phyloP scores from a whole-genome alignment of 2,797 vertebrate genomes.

The Intellagama lesueurii region DNA sequence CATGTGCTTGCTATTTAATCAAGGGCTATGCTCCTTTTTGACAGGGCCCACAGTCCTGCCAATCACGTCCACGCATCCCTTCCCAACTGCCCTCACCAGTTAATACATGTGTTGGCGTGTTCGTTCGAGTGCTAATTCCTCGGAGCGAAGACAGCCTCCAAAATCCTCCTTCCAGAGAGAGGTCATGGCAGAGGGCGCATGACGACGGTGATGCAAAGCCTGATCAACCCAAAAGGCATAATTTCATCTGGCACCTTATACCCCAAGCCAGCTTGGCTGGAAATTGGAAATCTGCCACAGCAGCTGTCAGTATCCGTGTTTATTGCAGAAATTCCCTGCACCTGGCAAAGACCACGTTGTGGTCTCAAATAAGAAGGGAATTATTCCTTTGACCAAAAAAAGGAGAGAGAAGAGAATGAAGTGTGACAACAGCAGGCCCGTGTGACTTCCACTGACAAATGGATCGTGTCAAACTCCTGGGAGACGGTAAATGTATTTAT shows the following conservation, averaged over 20 bases:
- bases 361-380: conserved; percentile 54
- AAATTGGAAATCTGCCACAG: conserved; percentile 74
- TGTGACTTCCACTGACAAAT: conserved; percentile 61
- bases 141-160: conserved; percentile 35
- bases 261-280: conserved; percentile 74
- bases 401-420: conserved; percentile 39
- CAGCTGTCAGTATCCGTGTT: conserved; percentile 78
- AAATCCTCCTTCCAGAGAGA: conserved; percentile 44
- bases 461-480: conserved; percentile 52
- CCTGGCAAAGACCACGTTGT: conserved; percentile 71
- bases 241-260: conserved; percentile 79
- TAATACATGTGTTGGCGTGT: conserved; percentile 25
- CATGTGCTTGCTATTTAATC: not conserved
- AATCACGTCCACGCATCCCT: not conserved
- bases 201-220: conserved; percentile 73
- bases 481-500: conserved; percentile 30
- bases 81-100: conserved; percentile 1
- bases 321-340: conserved; percentile 78
- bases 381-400: conserved; percentile 57
- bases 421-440: conserved; percentile 31
- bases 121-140: conserved; percentile 31
- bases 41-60: not conserved
- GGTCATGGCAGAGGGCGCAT: conserved; percentile 59
- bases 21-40: conserved; percentile 5
- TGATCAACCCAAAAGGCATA: conserved; percentile 74